A percentile compares a stretch with the other conserved stretches of the same genome.
These are phyloP conservation scores for Indicator indicator DNA, from an alignment of 2,113 vertebrate genomes.

Conservation along the genomic window DNA sequence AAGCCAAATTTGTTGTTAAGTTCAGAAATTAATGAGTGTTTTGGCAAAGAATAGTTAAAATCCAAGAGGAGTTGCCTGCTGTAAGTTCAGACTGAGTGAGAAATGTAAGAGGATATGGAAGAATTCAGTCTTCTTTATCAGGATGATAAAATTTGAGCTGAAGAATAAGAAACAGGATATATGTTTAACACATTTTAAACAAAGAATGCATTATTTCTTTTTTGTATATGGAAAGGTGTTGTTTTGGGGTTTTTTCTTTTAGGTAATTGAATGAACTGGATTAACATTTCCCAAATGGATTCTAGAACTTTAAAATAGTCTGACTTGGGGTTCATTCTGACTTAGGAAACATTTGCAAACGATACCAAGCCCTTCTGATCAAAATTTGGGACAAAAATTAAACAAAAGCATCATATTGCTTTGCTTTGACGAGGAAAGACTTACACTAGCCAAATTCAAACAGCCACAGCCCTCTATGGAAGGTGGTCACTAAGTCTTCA, in stretches of 20 bases:
- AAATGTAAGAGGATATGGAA: background rate
- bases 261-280: background rate
- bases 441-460: background rate
- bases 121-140: background rate
- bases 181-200: background rate
- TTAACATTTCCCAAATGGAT: background rate
- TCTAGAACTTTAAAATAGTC: background rate
- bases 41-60: background rate
- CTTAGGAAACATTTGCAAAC: background rate
- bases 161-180: background rate
- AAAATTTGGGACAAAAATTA: background rate
- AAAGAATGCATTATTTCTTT: background rate
- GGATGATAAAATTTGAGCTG: background rate
- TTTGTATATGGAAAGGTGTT: background rate
- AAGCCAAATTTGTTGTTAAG: background rate
- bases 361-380: background rate
- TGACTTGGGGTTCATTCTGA: background rate
- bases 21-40: background rate
- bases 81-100: background rate
- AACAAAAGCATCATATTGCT: background rate
- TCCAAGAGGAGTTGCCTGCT: background rate
- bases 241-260: background rate
- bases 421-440: background rate
- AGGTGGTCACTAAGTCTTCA: background rate
- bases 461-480: background rate